Evolutionary conservation across 2,113 vertebrate species (phyloP), one percentile per base, ranked within the genome.

Genomic region (Egretta garzetta): DNA sequence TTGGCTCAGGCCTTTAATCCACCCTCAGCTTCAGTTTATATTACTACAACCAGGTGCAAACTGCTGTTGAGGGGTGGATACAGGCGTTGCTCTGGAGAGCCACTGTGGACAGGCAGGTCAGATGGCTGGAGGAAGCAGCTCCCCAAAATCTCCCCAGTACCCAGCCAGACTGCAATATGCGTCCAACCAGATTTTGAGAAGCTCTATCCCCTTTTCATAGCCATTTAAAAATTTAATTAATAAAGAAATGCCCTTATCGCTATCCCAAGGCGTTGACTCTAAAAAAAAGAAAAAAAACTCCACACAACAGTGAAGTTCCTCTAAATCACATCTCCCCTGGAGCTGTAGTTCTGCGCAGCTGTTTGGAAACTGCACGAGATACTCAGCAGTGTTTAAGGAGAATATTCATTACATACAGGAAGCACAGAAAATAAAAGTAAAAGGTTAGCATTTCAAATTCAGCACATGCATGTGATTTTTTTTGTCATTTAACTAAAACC

Each of bases 31-130:
- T 35, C 60, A 71, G 47, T 10, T 62, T 17, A 8, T 8, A 2
- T 49, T 26, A 5, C 10, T 2, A 24, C 6, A 64, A 14, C 4
- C 37, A 23, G 77, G 32, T 10, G 6, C 56, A 9, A 56, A 32
- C 19, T 2, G 32, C 3, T 35, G 66, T 3, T 1, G 3, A 82
- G 52, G 80, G 1, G 12, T 16, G 74, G 70, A 24, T 5, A 47
- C 56, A 13, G 33, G 10, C 7, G 1, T 73, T 32, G 47, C 47
- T 4, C 10, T 0, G 0, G 26, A 56, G 16, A 55, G 4, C 45
- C 19, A 3, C 63, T n/a, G 49, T 1, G 0, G 28, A 8, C 30
- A 41, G 74, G 63, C 58, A 9, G 20, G 43, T 17, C 15, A 15
- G 43, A 7, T 41, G 63, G 75, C 53, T 30, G 52, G 52, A 87